Evolutionary conservation across 2,888 invertebrate genomes (phyloP).

Genomic region (Drosophila longiperda): DNA sequence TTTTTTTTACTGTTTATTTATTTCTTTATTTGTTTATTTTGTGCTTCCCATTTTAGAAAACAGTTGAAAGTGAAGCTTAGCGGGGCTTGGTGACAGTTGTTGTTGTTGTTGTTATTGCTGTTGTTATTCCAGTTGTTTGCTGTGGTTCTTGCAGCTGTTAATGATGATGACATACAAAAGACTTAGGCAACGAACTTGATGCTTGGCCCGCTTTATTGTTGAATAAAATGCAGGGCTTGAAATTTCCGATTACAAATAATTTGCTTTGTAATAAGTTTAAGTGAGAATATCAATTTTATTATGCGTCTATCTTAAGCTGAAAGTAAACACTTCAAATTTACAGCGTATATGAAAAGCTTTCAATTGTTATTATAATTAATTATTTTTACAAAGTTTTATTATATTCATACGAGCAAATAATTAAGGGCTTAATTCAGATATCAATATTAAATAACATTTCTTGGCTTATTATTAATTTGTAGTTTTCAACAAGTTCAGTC

Average conservation of each 20-base stretch:
- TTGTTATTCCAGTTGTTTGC: slow-evolving; percentile 1
- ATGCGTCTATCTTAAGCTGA: not conserved
- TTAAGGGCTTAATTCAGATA: not conserved
- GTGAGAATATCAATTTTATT: not conserved
- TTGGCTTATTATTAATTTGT: no score
- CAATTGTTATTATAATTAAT: not conserved
- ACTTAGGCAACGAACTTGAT: slow-evolving; percentile 63
- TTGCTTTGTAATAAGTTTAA: not conserved
- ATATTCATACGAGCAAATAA: not conserved
- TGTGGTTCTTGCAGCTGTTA: slow-evolving; percentile 33
- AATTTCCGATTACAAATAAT: not conserved
- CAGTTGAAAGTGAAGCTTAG: slow-evolving; percentile 72
- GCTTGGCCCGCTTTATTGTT: not conserved
- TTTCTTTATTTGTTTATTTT: slow-evolving; percentile 8
- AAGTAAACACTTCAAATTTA: not conserved
- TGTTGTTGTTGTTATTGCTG: slow-evolving; percentile 25
- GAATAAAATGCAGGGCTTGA: not conserved
- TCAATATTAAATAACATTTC: not conserved
- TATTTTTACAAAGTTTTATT: not conserved
- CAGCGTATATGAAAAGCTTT: not conserved
- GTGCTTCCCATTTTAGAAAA: slow-evolving; percentile 37
- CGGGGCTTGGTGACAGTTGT: slow-evolving; percentile 55
- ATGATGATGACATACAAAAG: slow-evolving; percentile 62
- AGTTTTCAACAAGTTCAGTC: not conserved
- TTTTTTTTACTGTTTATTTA: not conserved